phyloP scores from a whole-genome alignment of 2,797 vertebrate genomes.

The Pterois miles region DNA sequence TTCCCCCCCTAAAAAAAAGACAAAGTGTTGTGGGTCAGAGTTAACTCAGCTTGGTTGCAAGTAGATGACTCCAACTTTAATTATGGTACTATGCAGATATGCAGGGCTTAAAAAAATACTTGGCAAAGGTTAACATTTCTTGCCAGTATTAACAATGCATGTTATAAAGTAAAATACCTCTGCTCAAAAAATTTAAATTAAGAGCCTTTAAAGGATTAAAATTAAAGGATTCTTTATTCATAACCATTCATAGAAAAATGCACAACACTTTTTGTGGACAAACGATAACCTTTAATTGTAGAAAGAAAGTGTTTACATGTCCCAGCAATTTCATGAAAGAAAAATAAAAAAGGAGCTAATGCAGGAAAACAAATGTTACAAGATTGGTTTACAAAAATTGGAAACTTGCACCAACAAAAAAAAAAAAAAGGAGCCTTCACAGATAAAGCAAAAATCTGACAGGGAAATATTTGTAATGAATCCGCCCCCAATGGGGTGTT shows the following conservation, averaged over 20 bases:
- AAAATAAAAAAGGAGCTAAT: constrained; percentile 48
- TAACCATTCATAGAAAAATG: neutral
- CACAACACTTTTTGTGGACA: constrained; percentile 70
- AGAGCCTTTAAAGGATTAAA: no score
- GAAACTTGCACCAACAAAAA: constrained; percentile 68
- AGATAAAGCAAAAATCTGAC: constrained; percentile 71
- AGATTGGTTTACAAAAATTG: constrained; percentile 72
- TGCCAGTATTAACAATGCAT: no score
- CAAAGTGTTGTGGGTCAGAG: no score
- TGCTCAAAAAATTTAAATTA: no score
- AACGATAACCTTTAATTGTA: constrained; percentile 80
- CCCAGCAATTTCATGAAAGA: constrained; percentile 54
- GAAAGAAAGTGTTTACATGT: constrained; percentile 76
- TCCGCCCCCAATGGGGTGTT: constrained; percentile 55
- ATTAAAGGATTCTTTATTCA: neutral
- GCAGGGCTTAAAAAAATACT: no score
- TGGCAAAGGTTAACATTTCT: no score
- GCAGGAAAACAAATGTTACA: constrained; percentile 58
- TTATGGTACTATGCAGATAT: no score
- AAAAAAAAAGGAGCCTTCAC: constrained; percentile 70
- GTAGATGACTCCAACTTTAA: no score
- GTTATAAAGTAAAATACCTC: no score
- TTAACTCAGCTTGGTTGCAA: no score
- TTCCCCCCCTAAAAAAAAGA: no score
- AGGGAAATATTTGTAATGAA: constrained; percentile 62